Evolutionary conservation across 2,113 vertebrate species (phyloP).

Genomic region (Lagopus leucura): DNA sequence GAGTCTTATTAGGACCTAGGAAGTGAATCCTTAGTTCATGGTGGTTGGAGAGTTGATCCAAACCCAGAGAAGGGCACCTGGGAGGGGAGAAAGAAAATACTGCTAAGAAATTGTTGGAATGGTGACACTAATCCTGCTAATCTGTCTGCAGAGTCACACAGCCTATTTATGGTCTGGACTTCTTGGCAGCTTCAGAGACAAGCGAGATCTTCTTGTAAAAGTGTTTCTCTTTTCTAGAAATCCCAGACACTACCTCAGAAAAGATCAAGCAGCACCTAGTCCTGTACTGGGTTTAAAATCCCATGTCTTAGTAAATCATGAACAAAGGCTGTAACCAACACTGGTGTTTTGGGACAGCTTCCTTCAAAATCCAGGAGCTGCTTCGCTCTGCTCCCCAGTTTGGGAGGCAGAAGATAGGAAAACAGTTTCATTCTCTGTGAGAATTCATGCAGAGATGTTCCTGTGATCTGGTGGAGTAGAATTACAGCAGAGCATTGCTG

Average conservation of each 20-base stretch:
- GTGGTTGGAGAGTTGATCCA: background rate
- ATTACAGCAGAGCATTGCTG: background rate
- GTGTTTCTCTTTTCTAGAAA: background rate
- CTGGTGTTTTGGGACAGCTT: background rate
- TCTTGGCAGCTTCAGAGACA: background rate
- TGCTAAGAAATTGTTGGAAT: background rate
- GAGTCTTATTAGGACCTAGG: background rate
- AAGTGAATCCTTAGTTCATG: background rate
- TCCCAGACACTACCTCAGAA: background rate
- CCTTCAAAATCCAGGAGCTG: background rate
- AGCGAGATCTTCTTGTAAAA: background rate
- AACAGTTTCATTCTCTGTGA: background rate
- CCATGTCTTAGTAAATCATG: background rate
- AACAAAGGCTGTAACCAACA: background rate
- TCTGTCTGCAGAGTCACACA: background rate
- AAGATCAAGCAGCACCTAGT: background rate
- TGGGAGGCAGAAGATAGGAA: background rate
- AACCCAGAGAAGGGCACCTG: background rate
- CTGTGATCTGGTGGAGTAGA: background rate
- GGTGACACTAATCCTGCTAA: background rate
- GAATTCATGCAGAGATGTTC: background rate
- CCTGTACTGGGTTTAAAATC: background rate
- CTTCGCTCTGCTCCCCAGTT: background rate
- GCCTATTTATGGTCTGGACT: background rate
- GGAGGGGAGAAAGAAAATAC: background rate